Conservation (phyloP, 2,113 vertebrate species). For the Spilogale gracilis region DNA sequence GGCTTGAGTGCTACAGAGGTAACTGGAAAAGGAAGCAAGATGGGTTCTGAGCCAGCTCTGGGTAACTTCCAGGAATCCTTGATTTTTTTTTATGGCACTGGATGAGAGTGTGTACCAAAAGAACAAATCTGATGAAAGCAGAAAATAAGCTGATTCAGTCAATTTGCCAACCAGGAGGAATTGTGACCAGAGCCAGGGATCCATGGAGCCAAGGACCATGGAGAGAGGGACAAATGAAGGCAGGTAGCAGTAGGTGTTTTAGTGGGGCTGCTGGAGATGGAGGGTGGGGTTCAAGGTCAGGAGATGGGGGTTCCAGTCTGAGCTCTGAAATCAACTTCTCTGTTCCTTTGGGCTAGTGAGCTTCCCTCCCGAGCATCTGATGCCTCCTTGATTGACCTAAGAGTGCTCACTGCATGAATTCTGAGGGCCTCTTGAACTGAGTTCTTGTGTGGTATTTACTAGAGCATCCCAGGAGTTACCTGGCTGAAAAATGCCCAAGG, state of each 20-base stretch:
- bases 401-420: not conserved
- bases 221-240: not conserved
- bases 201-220: not conserved
- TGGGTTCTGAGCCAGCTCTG: conserved; percentile 67
- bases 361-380: not conserved
- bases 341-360: not conserved
- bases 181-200: not conserved
- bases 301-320: not conserved
- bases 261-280: not conserved
- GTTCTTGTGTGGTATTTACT: not conserved
- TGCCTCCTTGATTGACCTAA: not conserved
- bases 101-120: conserved; percentile 8
- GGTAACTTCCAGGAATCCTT: conserved; percentile 73
- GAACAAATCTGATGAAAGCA: conserved; percentile 65
- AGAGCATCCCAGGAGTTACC: not conserved
- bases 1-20: conserved; percentile 3
- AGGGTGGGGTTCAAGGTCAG: not conserved
- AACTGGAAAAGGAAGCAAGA: conserved; percentile 60
- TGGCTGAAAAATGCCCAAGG: not conserved
- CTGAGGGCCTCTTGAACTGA: not conserved
- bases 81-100: conserved; percentile 47
- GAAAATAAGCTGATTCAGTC: conserved; percentile 73
- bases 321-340: not conserved
- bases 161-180: conserved; percentile 60
- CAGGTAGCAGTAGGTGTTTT: not conserved